phyloP scores from a whole-genome alignment of 2,113 vertebrate genomes.

The Macroglossus sobrinus region DNA sequence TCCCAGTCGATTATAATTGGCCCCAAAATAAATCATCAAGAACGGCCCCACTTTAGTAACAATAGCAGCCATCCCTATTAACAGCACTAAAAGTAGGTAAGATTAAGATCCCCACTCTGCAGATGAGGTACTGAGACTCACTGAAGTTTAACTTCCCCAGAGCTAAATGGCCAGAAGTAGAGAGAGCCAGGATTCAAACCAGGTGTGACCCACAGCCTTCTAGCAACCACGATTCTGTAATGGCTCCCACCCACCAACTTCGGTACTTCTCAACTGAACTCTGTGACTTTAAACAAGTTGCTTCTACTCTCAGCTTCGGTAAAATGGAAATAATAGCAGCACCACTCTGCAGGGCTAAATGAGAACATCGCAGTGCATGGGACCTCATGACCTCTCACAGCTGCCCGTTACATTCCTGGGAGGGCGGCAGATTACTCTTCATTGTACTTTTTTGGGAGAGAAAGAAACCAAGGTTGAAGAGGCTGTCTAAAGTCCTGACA shows the following conservation, averaged over 20 bases:
- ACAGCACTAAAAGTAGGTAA: neutral
- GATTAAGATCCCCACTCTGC: neutral
- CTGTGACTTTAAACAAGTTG: neutral
- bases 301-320: neutral
- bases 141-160: neutral
- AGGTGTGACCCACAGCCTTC: neutral
- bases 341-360: neutral
- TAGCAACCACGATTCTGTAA: neutral
- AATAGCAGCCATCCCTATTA: neutral
- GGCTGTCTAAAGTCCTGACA: neutral
- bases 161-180: neutral
- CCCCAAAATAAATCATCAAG: neutral
- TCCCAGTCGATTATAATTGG: neutral
- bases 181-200: neutral
- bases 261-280: neutral
- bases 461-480: neutral
- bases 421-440: neutral
- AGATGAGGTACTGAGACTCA: neutral
- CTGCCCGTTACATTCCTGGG: neutral
- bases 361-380: neutral
- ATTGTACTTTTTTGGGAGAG: neutral
- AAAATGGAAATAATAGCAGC: neutral
- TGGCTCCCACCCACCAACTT: neutral
- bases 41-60: neutral
- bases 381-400: neutral